Evolutionary conservation across 2,888 invertebrate species (phyloP), one percentile per base, ranked within the genome.

Genomic region (Eupithecia subfuscata): DNA sequence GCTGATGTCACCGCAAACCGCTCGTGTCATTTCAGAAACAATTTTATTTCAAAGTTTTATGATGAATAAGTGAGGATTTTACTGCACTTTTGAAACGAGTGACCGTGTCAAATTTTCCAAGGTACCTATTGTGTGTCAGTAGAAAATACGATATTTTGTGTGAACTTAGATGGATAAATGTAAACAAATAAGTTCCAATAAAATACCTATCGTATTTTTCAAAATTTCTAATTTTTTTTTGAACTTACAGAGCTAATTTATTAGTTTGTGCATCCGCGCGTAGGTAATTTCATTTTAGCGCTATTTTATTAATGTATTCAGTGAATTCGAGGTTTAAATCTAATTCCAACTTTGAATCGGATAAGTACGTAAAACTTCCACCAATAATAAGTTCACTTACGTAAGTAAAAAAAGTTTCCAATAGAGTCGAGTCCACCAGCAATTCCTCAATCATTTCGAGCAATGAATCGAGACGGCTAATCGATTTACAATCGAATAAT

Each of bases 1-100:
- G 14, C 70, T 75, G 75, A 75, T 60, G 70, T 69, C 40, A 65
- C 60, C 52, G 52, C 73, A 72, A 71, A 60, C 60, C 52, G 43
- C 73, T 74, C 74, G 75, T 75, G 77, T 72, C 77, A 75, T 73
- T 74, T 72, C 8, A 72, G 45, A 43, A 70, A 70, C 70, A 67
- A 72, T 65, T 68, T 34, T 8, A 25, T 65, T 70, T 70, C 56
- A 56, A 11, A 30, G 45, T 70, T 70, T 70, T 70, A 63, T 64
- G 43, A 56, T 63, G 37, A 34, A 30, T 68, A 64, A 64, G 40
- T 40, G 12, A 18, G n/a, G 16, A 40, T 67, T 40, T 43, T 68
- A 43, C 22, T 68, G 68, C 68, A 68, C 40, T 67, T 67, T n/a
- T 37, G 65, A 67, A 67, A 67, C 65, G 7, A 12, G 56, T 56